Percentiles rank a stretch among this genome's conserved stretches.
Conservation (phyloP, 2,113 vertebrate species). For the Australoheros scitulus region DNA sequence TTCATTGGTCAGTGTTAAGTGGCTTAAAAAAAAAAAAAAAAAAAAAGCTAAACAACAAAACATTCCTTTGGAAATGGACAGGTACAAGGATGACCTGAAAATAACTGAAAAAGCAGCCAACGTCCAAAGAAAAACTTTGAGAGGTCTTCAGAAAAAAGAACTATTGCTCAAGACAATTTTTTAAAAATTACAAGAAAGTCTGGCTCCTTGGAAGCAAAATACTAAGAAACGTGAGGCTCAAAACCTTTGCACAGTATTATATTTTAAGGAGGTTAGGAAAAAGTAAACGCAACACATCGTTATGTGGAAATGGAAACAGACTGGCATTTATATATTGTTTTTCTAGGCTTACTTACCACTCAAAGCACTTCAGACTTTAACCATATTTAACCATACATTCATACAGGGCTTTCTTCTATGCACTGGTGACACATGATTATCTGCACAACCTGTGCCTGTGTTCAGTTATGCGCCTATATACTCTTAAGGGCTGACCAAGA, state of each 20-base stretch:
- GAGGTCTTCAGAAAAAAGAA: background rate
- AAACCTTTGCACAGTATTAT: background rate
- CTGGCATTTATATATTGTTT: background rate
- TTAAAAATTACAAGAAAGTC: accelerated
- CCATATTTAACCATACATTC: background rate
- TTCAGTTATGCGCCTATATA: constrained; percentile 11
- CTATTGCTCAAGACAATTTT: too few relatives aligned
- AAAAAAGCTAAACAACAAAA: too few relatives aligned
- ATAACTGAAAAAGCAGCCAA: background rate
- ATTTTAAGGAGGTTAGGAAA: background rate
- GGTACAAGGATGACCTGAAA: background rate
- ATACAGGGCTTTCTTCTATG: background rate
- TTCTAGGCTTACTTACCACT: background rate
- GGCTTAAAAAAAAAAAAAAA: too few relatives aligned
- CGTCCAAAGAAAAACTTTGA: background rate
- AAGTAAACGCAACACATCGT: background rate
- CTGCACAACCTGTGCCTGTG: background rate
- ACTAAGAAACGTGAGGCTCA: background rate
- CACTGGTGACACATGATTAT: background rate
- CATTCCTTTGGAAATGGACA: background rate
- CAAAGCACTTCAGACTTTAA: background rate
- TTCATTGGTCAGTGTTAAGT: too few relatives aligned
- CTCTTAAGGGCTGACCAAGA: constrained; percentile 27
- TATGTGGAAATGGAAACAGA: background rate
- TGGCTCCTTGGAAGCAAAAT: background rate